Conservation (phyloP, 2,797 vertebrate genomes). For the Alca torda region DNA sequence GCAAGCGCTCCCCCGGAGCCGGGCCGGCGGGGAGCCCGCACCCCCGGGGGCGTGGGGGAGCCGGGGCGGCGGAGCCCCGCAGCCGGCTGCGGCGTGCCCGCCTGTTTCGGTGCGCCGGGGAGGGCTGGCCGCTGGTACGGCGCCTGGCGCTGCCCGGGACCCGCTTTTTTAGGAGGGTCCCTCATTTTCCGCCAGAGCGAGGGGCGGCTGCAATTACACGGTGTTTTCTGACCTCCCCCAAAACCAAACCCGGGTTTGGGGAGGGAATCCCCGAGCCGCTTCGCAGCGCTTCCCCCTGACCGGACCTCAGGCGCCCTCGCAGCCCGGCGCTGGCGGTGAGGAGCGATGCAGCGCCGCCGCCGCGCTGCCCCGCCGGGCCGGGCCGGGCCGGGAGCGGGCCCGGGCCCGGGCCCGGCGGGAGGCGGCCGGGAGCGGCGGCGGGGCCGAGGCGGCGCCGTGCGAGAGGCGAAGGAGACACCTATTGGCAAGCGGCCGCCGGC, state of each 20-base stretch:
- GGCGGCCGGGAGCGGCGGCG: not conserved
- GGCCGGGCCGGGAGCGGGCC: not conserved
- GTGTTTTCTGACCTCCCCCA: not conserved
- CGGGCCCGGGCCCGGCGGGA: not conserved
- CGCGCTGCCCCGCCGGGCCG: not conserved
- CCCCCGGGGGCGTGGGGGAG: too few species aligned
- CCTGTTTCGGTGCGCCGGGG: not conserved
- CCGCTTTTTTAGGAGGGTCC: not conserved
- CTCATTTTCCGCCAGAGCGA: not conserved
- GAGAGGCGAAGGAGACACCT: constrained; percentile 71
- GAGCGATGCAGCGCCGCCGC: not conserved
- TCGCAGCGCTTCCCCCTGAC: not conserved
- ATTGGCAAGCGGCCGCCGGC: constrained; percentile 68
- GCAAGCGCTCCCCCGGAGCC: not conserved
- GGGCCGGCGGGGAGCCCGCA: not conserved
- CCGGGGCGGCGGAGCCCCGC: not conserved
- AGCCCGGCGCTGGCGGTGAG: not conserved
- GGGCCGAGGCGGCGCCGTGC: constrained; percentile 23
- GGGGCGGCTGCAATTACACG: not conserved
- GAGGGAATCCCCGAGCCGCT: not conserved
- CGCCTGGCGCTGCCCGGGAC: not conserved
- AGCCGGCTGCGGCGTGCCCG: not conserved
- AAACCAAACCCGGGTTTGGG: not conserved
- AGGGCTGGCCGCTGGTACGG: not conserved
- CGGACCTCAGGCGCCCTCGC: not conserved